phyloP scores from a whole-genome alignment of 2,888 invertebrate genomes.

The Crioceris asparagi region DNA sequence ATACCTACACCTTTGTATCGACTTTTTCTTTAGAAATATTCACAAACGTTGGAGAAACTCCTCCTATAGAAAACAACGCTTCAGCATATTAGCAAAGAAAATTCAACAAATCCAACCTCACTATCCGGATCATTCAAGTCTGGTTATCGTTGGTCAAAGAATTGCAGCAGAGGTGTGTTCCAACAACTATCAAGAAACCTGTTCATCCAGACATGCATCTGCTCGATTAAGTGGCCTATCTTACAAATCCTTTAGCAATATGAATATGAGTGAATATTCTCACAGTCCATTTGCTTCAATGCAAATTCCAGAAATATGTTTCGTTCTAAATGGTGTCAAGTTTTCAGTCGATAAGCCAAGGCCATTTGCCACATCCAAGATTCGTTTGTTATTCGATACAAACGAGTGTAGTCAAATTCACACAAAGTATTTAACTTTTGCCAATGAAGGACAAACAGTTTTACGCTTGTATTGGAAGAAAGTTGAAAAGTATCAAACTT shows the following conservation, averaged over 20 bases:
- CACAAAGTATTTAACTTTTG: slow-evolving; percentile 15
- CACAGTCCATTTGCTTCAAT: too few relatives aligned
- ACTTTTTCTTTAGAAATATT: slow-evolving; percentile 3
- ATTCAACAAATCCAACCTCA: slow-evolving; percentile 25
- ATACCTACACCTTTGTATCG: slow-evolving; percentile 4
- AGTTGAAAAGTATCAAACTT: slow-evolving; percentile 31
- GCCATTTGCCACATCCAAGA: slow-evolving; percentile 7
- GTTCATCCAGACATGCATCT: too few relatives aligned
- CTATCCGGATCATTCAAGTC: slow-evolving; percentile 24
- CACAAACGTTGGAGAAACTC: slow-evolving; percentile 24
- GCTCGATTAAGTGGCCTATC: too few relatives aligned
- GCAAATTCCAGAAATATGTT: too few relatives aligned
- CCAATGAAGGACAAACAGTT: slow-evolving; percentile 22
- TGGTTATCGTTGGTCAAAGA: slow-evolving; percentile 27
- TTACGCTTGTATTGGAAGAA: slow-evolving; percentile 21
- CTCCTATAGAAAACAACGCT: slow-evolving; percentile 23
- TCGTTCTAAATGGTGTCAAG: too few relatives aligned
- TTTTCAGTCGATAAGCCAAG: too few relatives aligned
- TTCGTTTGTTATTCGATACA: slow-evolving; percentile 21
- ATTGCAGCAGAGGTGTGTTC: too few relatives aligned
- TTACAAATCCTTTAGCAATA: too few relatives aligned
- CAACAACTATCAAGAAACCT: not conserved
- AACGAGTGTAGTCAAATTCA: slow-evolving; percentile 15
- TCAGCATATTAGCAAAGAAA: slow-evolving; percentile 18
- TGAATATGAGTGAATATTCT: too few relatives aligned